Conservation (phyloP, 2,113 vertebrate species). For the Etia nguti region DNA sequence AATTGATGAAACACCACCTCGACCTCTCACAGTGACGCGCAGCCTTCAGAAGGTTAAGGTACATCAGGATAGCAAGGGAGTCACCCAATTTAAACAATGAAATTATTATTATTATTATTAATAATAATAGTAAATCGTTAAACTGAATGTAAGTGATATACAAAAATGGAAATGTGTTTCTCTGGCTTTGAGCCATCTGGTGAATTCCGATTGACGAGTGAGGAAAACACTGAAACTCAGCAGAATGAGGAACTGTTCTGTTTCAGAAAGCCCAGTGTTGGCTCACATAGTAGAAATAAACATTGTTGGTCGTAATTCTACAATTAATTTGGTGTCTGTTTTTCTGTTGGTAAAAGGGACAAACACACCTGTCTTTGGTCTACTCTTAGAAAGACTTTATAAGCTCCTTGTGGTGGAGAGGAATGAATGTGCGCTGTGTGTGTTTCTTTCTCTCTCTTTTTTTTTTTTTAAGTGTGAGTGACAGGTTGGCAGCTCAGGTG, state of each 20-base stretch:
- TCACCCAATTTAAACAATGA: not conserved
- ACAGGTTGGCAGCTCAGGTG: slow-evolving; percentile 67
- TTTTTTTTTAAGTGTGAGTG: slow-evolving; percentile 59
- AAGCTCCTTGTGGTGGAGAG: not conserved
- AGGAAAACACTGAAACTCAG: not conserved
- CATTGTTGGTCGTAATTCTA: not conserved
- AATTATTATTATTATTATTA: not conserved
- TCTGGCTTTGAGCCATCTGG: not conserved
- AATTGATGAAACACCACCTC: not conserved
- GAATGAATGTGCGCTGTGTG: slow-evolving; percentile 58
- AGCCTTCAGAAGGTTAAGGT: not conserved
- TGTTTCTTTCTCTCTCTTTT: slow-evolving; percentile 1
- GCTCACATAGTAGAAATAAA: not conserved
- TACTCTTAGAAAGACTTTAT: slow-evolving; percentile 18
- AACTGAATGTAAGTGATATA: not conserved
- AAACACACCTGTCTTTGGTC: slow-evolving; percentile 4
- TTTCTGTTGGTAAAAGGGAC: not conserved
- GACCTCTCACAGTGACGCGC: not conserved
- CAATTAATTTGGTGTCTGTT: not conserved
- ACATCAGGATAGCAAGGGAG: not conserved
- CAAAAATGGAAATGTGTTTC: not conserved
- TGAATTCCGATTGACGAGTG: not conserved
- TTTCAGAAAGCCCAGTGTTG: not conserved
- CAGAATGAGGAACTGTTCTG: not conserved
- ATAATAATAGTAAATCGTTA: not conserved